Conservation (phyloP, 2,113 vertebrate genomes). For the Cyanoderma ruficeps region DNA sequence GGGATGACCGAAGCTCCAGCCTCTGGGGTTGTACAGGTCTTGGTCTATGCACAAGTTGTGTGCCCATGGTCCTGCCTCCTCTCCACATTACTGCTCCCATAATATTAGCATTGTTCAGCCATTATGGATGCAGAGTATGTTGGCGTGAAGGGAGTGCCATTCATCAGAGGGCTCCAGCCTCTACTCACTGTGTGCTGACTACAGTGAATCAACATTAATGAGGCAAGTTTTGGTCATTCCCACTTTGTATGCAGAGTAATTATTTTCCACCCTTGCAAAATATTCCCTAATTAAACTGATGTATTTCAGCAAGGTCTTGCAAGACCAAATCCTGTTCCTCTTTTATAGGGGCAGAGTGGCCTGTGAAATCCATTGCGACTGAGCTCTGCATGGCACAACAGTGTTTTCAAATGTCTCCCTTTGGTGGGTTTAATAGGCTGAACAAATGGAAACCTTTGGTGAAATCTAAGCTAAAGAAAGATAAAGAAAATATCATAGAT, state of each 20-base stretch:
- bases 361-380: neutral
- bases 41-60: neutral
- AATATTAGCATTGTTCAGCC: neutral
- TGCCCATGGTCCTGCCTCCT: neutral
- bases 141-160: neutral
- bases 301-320: slow-evolving; percentile 4
- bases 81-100: neutral
- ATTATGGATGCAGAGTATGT: neutral
- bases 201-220: slow-evolving; percentile 40
- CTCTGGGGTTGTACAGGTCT: neutral
- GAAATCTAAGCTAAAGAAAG: neutral
- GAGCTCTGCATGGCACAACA: neutral
- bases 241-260: slow-evolving; percentile 4
- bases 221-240: slow-evolving; percentile 47
- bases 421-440: slow-evolving; percentile 1
- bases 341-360: neutral
- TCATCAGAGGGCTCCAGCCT: neutral
- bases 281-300: slow-evolving; percentile 47
- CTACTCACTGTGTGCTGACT: neutral
- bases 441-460: slow-evolving; percentile 19
- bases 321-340: neutral
- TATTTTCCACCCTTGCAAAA: slow-evolving; percentile 18
- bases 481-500: neutral
- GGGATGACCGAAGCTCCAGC: neutral
- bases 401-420: neutral